A percentile compares a stretch with the other conserved stretches of the same genome.
These are phyloP conservation scores for Aleiodes sp. DNA, from an alignment of 1,140 invertebrate genomes.

Conservation along the genomic window DNA sequence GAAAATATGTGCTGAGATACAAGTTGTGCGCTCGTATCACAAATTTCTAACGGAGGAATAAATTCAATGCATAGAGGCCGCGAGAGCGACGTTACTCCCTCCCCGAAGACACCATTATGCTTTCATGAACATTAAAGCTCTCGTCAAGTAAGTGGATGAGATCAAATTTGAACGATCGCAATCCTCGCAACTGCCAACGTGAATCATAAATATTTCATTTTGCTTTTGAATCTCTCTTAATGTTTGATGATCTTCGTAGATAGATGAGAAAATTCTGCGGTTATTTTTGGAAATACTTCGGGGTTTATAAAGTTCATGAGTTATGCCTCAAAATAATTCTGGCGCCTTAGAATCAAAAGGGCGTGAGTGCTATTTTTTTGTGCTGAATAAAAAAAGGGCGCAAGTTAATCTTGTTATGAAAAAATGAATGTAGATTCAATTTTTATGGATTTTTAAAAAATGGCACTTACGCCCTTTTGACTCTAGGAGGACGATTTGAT, in stretches of 20 bases:
- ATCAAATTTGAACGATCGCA: constrained; percentile 31
- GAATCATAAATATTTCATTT: constrained; percentile 13
- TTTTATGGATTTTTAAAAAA: too few relatives aligned
- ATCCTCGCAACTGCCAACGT: background rate
- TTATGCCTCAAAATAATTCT: too few relatives aligned
- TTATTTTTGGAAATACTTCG: background rate
- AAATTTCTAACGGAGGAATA: constrained; percentile 23
- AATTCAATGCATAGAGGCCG: constrained; percentile 14
- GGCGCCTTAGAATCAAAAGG: too few relatives aligned
- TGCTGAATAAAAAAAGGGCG: too few relatives aligned
- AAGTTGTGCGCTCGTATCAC: constrained; percentile 9
- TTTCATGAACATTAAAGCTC: constrained; percentile 36
- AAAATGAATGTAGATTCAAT: too few relatives aligned
- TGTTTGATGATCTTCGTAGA: background rate
- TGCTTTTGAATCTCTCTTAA: background rate
- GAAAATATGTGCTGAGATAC: background rate
- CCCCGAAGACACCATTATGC: constrained; percentile 36
- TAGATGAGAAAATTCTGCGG: too few relatives aligned
- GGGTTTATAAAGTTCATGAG: too few relatives aligned
- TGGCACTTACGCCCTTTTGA: too few relatives aligned
- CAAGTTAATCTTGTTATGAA: too few relatives aligned
- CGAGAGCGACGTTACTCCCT: background rate
- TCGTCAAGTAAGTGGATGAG: constrained; percentile 33
- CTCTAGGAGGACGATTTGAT: too few relatives aligned
- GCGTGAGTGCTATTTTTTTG: too few relatives aligned